Evolutionary conservation across 2,888 invertebrate genomes (phyloP).

Genomic region (Agriopis leucophaearia): DNA sequence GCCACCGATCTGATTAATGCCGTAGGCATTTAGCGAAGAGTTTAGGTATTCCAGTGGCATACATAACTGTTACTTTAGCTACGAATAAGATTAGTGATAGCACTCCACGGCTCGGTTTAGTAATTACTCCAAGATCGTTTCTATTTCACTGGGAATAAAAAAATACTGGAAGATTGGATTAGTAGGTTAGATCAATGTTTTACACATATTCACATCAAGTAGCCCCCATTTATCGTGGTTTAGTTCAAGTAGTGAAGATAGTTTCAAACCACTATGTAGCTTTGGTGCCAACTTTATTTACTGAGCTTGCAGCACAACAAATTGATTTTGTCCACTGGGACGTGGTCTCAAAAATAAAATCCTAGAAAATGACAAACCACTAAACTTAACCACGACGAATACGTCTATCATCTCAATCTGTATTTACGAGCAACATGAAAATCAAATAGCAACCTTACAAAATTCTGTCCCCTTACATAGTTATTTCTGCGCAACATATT

Average conservation of each 20-base stretch:
- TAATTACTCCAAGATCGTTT: no score
- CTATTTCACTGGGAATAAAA: no score
- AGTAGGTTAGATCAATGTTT: no score
- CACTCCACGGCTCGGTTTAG: no score
- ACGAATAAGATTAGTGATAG: no score
- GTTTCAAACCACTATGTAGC: not conserved
- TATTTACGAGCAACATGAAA: conserved; percentile 44
- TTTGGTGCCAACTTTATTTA: not conserved
- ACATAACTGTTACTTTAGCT: no score
- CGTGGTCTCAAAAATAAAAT: not conserved
- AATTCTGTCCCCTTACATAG: conserved; percentile 39
- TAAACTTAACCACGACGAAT: conserved; percentile 7
- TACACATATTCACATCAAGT: not conserved
- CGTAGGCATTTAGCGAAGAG: no score
- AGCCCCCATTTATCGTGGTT: not conserved
- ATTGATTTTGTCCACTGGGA: not conserved
- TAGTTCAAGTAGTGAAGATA: no score
- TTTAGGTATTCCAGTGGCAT: no score
- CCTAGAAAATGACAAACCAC: conserved; percentile 1
- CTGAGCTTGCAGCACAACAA: not conserved
- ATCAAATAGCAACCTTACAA: conserved; percentile 42
- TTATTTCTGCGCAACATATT: conserved; percentile 66
- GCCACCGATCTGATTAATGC: not conserved
- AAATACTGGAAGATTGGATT: no score
- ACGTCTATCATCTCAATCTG: conserved; percentile 19